Evolutionary conservation across 2,113 vertebrate species (phyloP), one percentile per base, ranked within the genome.

Genomic region (Brachypteracias leptosomus): DNA sequence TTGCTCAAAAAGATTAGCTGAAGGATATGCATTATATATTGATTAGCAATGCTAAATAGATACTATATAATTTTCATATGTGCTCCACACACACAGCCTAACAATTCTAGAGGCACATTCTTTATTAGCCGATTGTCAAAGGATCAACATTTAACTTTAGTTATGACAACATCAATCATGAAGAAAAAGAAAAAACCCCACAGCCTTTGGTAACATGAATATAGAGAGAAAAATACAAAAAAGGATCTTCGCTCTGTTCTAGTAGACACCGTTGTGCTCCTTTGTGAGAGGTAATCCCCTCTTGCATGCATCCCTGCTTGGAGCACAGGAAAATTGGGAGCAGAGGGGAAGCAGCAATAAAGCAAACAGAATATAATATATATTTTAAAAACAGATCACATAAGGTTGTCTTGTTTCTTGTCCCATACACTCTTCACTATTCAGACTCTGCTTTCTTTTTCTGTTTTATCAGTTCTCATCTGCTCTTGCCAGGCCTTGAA

Each of bases 1-100:
- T 98, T 98, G 97, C 96, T 95, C 85, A 76, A 63, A 96, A 98
- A 98, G 97, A 97, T 97, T 98, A 98, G 95, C 71, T 91, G 95
- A 96, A 89, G 85, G 94, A 90, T 88, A 94, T 47, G 80, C 66
- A 75, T 29, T 77, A 79, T 71, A 88, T 92, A 89, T 95, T 93
- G 95, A 95, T 97, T 96, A 97, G 88, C 89, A 95, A 90, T 93
- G 94, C 87, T 95, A 93, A 96, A 85, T 67, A 95, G 74, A 92
- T 36, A 65, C 55, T 46, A 89, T 38, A 70, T 14, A 73, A 63
- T 84, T 93, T 95, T 93, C 62, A 40, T 55, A 72, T 68, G 76
- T 89, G 83, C 85, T 80, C 72, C 84, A 85, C 71, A 73, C 78
- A 85, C 8, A 36, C 59, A 80, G 36, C 6, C 38, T 29, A 55